Evolutionary conservation across 1,140 invertebrate species (phyloP).

Genomic region (Mercenaria mercenaria): DNA sequence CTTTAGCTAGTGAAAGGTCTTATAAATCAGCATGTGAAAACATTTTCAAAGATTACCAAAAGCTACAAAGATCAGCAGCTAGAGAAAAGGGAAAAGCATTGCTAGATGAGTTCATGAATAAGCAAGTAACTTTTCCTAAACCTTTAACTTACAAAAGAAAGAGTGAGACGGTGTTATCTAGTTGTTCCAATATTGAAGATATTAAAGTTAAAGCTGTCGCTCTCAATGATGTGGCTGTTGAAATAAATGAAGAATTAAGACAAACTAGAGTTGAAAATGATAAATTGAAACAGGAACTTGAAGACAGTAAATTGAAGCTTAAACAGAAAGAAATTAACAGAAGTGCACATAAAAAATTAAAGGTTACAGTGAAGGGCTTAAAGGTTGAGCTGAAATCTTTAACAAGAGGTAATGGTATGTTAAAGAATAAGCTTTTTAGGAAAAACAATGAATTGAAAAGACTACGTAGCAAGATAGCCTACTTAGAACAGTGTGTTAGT

Average conservation of each 20-base stretch:
- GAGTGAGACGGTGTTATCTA: background rate
- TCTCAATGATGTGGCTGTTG: background rate
- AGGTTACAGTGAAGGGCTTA: background rate
- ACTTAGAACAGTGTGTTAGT: too few species aligned
- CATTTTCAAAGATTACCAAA: background rate
- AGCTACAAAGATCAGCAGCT: background rate
- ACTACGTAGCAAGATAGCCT: too few species aligned
- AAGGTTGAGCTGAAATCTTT: background rate
- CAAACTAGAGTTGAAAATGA: background rate
- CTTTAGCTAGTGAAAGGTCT: background rate
- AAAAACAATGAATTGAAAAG: background rate
- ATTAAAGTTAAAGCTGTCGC: background rate
- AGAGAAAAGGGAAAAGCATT: background rate
- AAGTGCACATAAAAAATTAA: background rate
- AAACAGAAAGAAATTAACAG: background rate
- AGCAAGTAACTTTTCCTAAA: background rate
- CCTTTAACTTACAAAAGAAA: background rate
- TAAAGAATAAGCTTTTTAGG: background rate
- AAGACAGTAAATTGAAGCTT: background rate
- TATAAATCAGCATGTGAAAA: background rate
- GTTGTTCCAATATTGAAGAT: background rate
- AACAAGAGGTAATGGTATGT: background rate
- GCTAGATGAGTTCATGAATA: background rate
- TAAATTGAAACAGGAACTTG: background rate
- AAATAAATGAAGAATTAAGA: background rate